A percentile compares a stretch with the other conserved stretches of the same genome.
Evolutionary conservation across 2,113 vertebrate species (phyloP).

Genomic region (Grus americana): DNA sequence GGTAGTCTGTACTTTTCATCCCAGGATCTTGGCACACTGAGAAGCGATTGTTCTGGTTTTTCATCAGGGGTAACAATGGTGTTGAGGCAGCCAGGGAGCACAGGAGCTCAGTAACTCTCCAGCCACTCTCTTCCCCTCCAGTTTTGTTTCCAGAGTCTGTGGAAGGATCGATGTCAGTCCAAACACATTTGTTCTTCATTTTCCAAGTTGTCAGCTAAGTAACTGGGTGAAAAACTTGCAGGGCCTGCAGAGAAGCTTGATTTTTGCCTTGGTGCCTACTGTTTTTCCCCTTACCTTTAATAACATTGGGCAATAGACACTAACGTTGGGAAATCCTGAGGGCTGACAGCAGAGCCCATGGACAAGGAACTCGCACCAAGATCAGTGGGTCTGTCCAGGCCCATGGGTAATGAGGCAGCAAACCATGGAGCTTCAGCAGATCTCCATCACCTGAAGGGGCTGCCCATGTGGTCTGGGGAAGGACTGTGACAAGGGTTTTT

Average conservation of each 20-base stretch:
- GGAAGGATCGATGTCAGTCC: neutral
- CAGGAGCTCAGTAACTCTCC: neutral
- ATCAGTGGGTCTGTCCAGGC: neutral
- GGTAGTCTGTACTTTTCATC: neutral
- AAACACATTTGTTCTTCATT: neutral
- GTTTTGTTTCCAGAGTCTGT: neutral
- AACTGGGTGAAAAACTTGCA: neutral
- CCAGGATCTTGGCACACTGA: neutral
- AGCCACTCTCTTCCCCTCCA: neutral
- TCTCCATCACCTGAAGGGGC: neutral
- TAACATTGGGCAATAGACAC: neutral
- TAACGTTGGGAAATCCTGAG: neutral
- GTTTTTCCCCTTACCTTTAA: neutral
- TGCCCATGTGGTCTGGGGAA: neutral
- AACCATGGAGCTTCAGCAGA: neutral
- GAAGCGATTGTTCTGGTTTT: neutral
- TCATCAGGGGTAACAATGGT: neutral
- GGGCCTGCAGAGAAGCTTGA: neutral
- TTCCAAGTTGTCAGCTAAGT: neutral
- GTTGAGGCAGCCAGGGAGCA: neutral
- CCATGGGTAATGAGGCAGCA: neutral
- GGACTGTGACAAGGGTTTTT: neutral
- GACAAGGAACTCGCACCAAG: neutral
- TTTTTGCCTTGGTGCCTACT: neutral
- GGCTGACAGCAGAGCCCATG: neutral